phyloP scores from a whole-genome alignment of 2,113 vertebrate genomes.

The Dasyprocta punctata region DNA sequence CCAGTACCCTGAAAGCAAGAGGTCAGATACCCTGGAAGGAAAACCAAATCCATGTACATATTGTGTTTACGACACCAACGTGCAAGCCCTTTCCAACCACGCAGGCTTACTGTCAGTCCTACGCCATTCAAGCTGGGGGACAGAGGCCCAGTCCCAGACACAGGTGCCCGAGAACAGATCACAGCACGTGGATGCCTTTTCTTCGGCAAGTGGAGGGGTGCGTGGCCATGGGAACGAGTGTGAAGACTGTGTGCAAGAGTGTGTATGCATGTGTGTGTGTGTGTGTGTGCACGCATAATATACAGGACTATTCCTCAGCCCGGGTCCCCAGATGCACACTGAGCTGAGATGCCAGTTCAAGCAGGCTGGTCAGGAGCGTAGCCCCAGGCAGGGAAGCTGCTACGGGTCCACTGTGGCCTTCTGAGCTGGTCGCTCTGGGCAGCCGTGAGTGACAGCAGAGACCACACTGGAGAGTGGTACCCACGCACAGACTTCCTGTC shows the following conservation, averaged over 20 bases:
- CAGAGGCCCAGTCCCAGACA: background rate
- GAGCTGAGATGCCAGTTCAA: background rate
- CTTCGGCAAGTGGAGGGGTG: background rate
- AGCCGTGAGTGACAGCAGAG: background rate
- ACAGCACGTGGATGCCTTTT: background rate
- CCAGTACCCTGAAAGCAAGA: background rate
- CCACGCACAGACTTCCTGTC: background rate
- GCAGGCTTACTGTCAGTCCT: too few relatives aligned
- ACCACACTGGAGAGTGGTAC: background rate
- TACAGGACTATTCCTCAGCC: background rate
- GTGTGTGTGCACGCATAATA: background rate
- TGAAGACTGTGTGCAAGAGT: background rate
- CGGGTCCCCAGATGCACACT: background rate
- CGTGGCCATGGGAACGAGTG: background rate
- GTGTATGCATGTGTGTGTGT: too few relatives aligned
- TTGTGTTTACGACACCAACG: background rate
- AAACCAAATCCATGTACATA: background rate
- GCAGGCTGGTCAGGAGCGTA: background rate
- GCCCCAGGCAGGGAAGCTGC: accelerated
- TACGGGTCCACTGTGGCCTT: background rate
- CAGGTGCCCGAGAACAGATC: background rate
- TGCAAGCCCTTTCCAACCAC: background rate
- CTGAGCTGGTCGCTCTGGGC: background rate
- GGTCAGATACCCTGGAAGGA: too few relatives aligned
- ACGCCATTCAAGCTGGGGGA: background rate